These are phyloP conservation scores for Lymantria dispar DNA, from an alignment of 2,888 invertebrate species.

Conservation along the genomic window DNA sequence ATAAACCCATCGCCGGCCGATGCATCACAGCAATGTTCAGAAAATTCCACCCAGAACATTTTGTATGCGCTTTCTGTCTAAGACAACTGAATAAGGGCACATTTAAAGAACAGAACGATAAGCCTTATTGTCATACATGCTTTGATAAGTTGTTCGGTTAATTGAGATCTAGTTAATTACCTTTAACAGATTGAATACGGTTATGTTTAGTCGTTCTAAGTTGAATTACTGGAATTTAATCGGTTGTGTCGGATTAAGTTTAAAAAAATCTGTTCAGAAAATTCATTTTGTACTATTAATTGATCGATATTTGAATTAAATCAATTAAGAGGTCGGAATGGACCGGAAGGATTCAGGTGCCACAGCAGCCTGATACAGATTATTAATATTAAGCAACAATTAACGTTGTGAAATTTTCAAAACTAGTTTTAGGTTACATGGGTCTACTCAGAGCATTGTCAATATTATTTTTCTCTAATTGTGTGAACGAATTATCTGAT, in stretches of 20 bases:
- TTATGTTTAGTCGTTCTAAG: background rate
- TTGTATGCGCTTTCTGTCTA: slow-evolving; percentile 99
- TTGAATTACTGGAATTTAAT: background rate
- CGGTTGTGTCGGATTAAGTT: background rate
- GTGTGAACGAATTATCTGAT: too few species aligned
- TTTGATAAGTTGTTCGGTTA: slow-evolving; percentile 98
- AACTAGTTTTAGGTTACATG: too few species aligned
- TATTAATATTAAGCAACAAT: too few species aligned
- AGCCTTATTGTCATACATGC: slow-evolving; percentile 98
- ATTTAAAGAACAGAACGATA: slow-evolving; percentile 99
- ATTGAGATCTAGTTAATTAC: background rate
- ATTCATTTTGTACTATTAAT: too few species aligned
- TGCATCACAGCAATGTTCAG: slow-evolving; percentile 99
- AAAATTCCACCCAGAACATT: slow-evolving; percentile 99
- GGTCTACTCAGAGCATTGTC: too few species aligned
- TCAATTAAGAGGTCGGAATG: too few species aligned
- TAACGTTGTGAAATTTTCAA: too few species aligned
- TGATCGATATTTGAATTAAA: too few species aligned
- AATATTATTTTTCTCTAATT: too few species aligned
- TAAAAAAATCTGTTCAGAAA: too few species aligned
- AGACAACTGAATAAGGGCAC: slow-evolving; percentile 99
- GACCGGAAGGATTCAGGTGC: too few species aligned
- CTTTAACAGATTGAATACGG: background rate
- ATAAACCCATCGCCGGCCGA: slow-evolving; percentile 97
- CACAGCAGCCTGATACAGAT: too few species aligned